Percentiles rank a stretch among this genome's conserved stretches.
Conservation (phyloP, 1,140 invertebrate species). For the Cephus cinctus region DNA sequence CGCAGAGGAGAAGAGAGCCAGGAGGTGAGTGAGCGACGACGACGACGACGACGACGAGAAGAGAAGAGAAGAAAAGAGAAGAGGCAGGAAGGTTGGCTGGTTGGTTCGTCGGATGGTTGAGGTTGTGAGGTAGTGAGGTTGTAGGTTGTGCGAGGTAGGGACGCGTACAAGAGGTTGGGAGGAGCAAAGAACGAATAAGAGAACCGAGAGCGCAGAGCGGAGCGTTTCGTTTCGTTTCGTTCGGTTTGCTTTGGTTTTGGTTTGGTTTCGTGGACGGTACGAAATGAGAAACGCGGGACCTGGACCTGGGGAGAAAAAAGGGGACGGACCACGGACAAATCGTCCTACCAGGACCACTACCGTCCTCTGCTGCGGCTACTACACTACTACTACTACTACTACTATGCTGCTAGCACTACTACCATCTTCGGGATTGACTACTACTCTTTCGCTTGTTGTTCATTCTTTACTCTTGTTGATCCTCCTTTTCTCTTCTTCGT, state of each 20-base stretch:
- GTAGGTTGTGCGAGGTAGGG: conserved; percentile 14
- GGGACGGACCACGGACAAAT: conserved; percentile 28
- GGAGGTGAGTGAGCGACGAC: neutral
- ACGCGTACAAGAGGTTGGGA: conserved; percentile 19
- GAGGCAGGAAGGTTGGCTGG: neutral
- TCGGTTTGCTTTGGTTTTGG: conserved; percentile 36
- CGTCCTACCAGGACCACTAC: conserved; percentile 25
- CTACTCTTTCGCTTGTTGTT: no score
- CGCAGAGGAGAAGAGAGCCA: conserved; percentile 8
- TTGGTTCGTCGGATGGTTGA: neutral
- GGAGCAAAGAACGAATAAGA: conserved; percentile 30
- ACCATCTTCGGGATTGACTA: no score
- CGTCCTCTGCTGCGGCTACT: neutral
- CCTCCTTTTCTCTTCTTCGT: no score
- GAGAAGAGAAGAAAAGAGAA: conserved; percentile 4
- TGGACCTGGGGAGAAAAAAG: conserved; percentile 13
- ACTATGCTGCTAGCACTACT: no score
- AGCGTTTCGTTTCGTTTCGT: conserved; percentile 42
- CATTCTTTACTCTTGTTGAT: no score
- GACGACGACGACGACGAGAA: neutral
- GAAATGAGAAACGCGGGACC: conserved; percentile 29
- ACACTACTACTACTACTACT: neutral
- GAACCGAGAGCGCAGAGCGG: conserved; percentile 19
- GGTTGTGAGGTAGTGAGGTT: neutral
- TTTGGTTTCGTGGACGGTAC: conserved; percentile 35